phyloP scores from a whole-genome alignment of 2,113 vertebrate species.

The Opisthocomus hoazin region DNA sequence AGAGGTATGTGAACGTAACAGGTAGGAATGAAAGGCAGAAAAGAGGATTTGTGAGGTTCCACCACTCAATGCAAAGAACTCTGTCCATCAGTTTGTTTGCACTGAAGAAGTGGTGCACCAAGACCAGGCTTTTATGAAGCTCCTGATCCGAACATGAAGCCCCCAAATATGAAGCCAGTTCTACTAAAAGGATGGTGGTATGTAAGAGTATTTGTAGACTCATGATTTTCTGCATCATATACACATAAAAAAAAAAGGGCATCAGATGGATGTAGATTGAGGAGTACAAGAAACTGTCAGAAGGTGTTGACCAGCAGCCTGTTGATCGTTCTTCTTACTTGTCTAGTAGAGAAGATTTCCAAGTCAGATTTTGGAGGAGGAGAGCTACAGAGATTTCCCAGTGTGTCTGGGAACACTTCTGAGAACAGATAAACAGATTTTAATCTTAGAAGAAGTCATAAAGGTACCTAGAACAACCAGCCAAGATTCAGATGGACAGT shows the following conservation, averaged over 20 bases:
- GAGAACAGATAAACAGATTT: not conserved
- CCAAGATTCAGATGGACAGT: not conserved
- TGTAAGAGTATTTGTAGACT: not conserved
- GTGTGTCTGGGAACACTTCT: not conserved
- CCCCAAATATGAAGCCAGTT: not conserved
- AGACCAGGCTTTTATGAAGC: not conserved
- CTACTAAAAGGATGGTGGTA: not conserved
- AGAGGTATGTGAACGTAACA: not conserved
- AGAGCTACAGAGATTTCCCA: not conserved
- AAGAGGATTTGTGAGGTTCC: not conserved
- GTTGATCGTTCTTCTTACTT: not conserved
- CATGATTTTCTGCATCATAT: not conserved
- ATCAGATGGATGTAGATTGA: not conserved
- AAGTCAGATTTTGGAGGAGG: not conserved
- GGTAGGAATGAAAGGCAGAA: not conserved
- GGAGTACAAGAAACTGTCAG: not conserved
- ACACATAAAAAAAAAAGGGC: not conserved
- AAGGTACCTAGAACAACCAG: not conserved
- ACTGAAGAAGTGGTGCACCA: not conserved
- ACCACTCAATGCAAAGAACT: not conserved
- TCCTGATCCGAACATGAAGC: not conserved
- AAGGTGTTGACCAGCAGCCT: not conserved
- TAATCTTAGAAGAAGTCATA: not conserved
- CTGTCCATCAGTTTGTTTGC: not conserved
- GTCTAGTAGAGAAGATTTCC: not conserved